Evolutionary conservation across 2,888 invertebrate genomes (phyloP), one percentile per base, ranked within the genome.

Genomic region (Monochamus alternatus): DNA sequence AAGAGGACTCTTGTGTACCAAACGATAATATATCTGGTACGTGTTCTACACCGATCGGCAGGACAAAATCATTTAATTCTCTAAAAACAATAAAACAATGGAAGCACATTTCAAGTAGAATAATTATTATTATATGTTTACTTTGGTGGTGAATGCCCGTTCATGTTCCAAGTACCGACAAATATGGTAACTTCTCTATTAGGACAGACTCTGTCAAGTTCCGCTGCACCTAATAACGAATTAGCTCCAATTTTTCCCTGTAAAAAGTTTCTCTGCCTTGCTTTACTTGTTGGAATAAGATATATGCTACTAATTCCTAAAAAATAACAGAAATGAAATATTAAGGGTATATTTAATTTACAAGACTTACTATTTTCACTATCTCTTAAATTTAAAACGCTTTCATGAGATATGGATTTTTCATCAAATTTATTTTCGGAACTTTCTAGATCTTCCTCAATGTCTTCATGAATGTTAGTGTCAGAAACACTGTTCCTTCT

Each of bases 101-200:
- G 8, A 22, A 22, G 22, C 22, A 22, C 22, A 22, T 22, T 63
- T 22, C n/a, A 63, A 63, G 44, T 9, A 9, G 59, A 43, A 22
- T 30, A 5, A 58, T 44, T 14, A 44, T 12, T 12, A 14, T 7
- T n/a, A 44, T n/a, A 44, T 31, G 43, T 75, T 78, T 90, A 96
- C 96, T 93, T 94, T 63, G 95, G 95, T 62, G 95, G 94, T 81
- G 92, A 91, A 86, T 97, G 96, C 47, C 97, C 97, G 89, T 97
- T 97, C 97, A 98, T 98, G 87, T 98, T 98, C 98, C 98, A 98
- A 32, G 97, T 96, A 5, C 96, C 97, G 73, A 97, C 94, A 91
- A 97, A 97, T 83, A 98, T 93, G 80, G 93, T 94, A 0, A 97
- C 92, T 89, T 96, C 95, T 82, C 96, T 92, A 84, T 94, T 94